Conservation (phyloP, 2,113 vertebrate species). For the Protobothrops flavoviridis region DNA sequence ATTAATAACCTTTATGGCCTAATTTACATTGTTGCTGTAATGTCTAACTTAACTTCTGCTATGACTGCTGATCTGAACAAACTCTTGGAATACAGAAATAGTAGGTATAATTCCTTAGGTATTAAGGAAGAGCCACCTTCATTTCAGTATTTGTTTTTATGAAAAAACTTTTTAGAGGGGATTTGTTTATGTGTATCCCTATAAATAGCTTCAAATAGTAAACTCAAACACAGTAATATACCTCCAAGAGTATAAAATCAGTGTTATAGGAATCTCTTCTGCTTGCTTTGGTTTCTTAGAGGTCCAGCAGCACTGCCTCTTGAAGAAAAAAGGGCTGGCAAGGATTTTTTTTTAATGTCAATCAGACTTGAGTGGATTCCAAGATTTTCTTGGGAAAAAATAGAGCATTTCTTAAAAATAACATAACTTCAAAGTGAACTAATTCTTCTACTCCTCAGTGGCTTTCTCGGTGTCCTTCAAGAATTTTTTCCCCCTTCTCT, state of each 20-base stretch:
- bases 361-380: slow-evolving; percentile 9
- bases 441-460: background rate
- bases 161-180: background rate
- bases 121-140: background rate
- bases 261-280: background rate
- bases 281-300: background rate
- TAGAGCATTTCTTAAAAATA: slow-evolving; percentile 31
- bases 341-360: background rate
- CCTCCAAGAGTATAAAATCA: background rate
- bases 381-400: background rate
- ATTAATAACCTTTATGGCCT: background rate
- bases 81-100: background rate
- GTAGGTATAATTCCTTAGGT: background rate
- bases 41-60: background rate
- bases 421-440: slow-evolving; percentile 26
- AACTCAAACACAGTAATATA: background rate
- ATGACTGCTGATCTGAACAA: background rate
- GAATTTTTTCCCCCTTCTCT: slow-evolving; percentile 18
- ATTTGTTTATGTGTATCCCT: background rate
- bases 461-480: slow-evolving; percentile 8
- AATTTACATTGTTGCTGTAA: background rate
- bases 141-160: background rate
- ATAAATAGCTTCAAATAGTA: background rate
- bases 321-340: background rate
- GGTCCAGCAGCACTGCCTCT: background rate